These are phyloP conservation scores for Lutraria rhynchaena DNA, from an alignment of 1,140 invertebrate genomes.

Conservation along the genomic window DNA sequence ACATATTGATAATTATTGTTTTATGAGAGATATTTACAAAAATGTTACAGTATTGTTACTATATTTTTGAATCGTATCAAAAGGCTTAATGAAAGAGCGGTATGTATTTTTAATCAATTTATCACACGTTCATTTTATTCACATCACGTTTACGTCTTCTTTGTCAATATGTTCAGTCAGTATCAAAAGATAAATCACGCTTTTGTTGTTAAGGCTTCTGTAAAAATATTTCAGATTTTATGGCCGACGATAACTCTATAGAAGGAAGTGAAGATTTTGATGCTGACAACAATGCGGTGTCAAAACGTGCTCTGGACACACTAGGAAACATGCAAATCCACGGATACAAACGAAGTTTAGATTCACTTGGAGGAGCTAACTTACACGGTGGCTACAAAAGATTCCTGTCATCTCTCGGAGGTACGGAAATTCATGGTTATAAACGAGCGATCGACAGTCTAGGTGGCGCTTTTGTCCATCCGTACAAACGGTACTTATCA, in stretches of 20 bases:
- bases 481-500: slow-evolving; percentile 23
- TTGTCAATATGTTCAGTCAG: no score
- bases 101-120: no score
- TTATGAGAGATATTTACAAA: no score
- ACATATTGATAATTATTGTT: no score
- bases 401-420: slow-evolving; percentile 45
- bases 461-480: slow-evolving; percentile 5
- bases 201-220: no score
- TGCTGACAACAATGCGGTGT: neutral
- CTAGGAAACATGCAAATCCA: slow-evolving; percentile 55
- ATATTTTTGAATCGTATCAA: no score
- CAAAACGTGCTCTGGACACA: slow-evolving; percentile 34
- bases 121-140: no score
- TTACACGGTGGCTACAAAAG: slow-evolving; percentile 41
- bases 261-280: neutral
- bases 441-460: slow-evolving; percentile 27
- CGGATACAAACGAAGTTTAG: slow-evolving; percentile 33
- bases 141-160: no score
- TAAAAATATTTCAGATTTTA: neutral
- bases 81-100: no score
- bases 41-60: no score
- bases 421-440: slow-evolving; percentile 24
- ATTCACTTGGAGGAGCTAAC: slow-evolving; percentile 25
- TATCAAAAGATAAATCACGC: no score
- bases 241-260: neutral